Conservation (phyloP, 2,888 invertebrate genomes). For the Dryomyza anilis region DNA sequence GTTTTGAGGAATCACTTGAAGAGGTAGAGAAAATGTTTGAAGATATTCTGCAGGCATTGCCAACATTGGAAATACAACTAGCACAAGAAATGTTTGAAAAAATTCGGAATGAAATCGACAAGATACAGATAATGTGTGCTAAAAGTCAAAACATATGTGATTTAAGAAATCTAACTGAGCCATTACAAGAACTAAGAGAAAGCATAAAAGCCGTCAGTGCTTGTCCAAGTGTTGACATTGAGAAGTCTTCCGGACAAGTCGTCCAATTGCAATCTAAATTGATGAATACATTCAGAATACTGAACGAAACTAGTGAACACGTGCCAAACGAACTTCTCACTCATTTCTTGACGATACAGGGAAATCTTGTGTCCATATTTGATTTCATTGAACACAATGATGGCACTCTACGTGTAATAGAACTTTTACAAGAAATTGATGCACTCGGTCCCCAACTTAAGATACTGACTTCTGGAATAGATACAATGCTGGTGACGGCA, state of each 20-base stretch:
- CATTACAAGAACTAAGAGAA: conserved; percentile 43
- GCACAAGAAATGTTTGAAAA: conserved; percentile 61
- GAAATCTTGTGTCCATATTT: conserved; percentile 47
- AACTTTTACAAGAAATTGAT: conserved; percentile 56
- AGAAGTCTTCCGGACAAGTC: conserved; percentile 50
- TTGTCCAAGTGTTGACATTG: conserved; percentile 46
- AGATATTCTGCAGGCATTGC: conserved; percentile 53
- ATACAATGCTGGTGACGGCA: conserved; percentile 7
- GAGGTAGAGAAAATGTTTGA: conserved; percentile 57
- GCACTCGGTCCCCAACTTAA: conserved; percentile 47
- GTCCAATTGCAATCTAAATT: conserved; percentile 51
- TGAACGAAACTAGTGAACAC: conserved; percentile 51
- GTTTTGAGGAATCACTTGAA: conserved; percentile 50
- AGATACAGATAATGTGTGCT: conserved; percentile 38
- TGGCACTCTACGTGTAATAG: conserved; percentile 50
- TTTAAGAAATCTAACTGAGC: conserved; percentile 36
- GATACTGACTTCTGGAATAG: neutral
- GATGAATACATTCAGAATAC: conserved; percentile 51
- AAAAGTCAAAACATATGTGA: conserved; percentile 9
- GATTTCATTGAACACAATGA: conserved; percentile 57
- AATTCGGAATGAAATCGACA: conserved; percentile 44
- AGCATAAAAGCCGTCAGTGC: conserved; percentile 44
- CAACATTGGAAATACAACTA: conserved; percentile 60
- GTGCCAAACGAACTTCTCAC: conserved; percentile 38
- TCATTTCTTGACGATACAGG: conserved; percentile 47